phyloP scores from a whole-genome alignment of 1,140 invertebrate species.

The Drosophila grimshawi region DNA sequence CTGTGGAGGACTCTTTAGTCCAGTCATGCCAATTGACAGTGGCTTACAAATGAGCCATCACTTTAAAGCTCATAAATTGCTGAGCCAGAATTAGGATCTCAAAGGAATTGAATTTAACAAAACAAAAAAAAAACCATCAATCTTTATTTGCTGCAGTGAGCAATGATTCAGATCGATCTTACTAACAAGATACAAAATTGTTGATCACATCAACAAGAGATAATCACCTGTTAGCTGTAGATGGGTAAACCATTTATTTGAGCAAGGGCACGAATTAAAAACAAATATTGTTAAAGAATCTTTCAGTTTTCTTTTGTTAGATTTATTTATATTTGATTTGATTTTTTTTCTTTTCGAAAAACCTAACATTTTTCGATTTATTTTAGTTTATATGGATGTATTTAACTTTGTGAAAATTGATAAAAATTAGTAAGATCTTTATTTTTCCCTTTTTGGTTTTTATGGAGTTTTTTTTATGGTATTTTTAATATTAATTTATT shows the following conservation, averaged over 20 bases:
- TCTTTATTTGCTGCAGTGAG: conserved; percentile 24
- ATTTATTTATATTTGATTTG: too few species aligned
- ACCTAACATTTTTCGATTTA: too few species aligned
- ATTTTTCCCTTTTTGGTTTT: too few species aligned
- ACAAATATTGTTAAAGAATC: too few species aligned
- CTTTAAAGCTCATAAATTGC: conserved; percentile 70
- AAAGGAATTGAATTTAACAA: conserved; percentile 26
- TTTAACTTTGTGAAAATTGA: too few species aligned
- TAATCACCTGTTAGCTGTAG: not conserved
- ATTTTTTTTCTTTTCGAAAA: too few species aligned
- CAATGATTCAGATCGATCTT: conserved; percentile 18
- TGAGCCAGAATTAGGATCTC: conserved; percentile 5
- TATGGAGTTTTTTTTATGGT: too few species aligned
- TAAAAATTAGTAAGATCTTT: too few species aligned
- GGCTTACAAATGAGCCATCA: conserved; percentile 65
- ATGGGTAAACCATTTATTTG: not conserved
- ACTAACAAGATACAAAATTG: not conserved
- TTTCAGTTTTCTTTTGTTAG: too few species aligned
- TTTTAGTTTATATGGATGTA: too few species aligned
- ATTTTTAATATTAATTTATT: too few species aligned
- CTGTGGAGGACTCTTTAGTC: conserved; percentile 31
- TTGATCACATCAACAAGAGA: not conserved
- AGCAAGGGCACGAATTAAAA: not conserved
- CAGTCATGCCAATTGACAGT: conserved; percentile 47
- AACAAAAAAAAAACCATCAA: conserved; percentile 46